phyloP scores from a whole-genome alignment of 2,888 invertebrate genomes.

The Anthophora plumipes region DNA sequence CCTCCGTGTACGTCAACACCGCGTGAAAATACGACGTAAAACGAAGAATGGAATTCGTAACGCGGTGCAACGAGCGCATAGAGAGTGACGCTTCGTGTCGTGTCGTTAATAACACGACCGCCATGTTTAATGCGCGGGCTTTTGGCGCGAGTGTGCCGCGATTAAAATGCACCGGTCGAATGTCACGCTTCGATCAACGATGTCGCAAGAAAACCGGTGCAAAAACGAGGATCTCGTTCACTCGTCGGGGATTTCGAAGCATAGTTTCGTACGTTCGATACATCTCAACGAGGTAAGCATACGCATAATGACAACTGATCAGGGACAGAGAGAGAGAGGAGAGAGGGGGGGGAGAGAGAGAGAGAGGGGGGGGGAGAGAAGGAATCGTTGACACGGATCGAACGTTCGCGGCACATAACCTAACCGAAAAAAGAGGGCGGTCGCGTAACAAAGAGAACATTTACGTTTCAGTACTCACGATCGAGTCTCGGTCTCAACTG shows the following conservation, averaged over 20 bases:
- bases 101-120: constrained; percentile 14
- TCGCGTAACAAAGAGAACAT: constrained; percentile 34
- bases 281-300: not conserved
- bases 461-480: constrained; percentile 23
- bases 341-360: not conserved
- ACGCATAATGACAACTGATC: not conserved
- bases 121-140: constrained; percentile 28
- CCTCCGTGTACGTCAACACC: constrained; percentile 49
- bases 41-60: constrained; percentile 49
- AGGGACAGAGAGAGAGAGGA: not conserved
- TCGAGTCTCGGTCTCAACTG: not conserved
- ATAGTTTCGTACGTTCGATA: too few species aligned
- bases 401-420: not conserved
- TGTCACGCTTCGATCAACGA: not conserved
- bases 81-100: constrained; percentile 15
- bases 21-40: constrained; percentile 55
- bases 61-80: constrained; percentile 26
- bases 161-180: not conserved
- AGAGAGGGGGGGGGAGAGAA: too few species aligned
- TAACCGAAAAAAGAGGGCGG: constrained; percentile 14
- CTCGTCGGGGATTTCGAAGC: not conserved
- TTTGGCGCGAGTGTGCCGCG: constrained; percentile 4
- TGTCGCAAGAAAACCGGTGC: not conserved
- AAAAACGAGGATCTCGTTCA: not conserved
- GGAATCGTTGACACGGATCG: not conserved